Evolutionary conservation across 30 jellyfish, hydroid and myxozoan genomes (phyloP).

Genomic region (Mastigias papua): DNA sequence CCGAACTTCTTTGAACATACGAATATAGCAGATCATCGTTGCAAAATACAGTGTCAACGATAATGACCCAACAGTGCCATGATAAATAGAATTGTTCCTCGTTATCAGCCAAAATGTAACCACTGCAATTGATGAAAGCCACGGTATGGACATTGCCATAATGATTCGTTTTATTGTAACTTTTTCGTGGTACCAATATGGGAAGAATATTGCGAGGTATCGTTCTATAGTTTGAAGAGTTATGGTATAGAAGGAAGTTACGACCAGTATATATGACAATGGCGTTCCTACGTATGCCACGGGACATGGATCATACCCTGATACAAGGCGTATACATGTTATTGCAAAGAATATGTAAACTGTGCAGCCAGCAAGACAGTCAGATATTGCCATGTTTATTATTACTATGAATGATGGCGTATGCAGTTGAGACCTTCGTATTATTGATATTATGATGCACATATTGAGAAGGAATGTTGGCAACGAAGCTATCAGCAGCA

Average conservation of each 20-base stretch:
- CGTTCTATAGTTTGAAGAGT: slow-evolving; percentile 53
- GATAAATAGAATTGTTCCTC: slow-evolving; percentile 7
- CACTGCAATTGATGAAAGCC: slow-evolving; percentile 28
- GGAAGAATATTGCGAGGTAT: slow-evolving; percentile 58
- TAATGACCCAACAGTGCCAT: slow-evolving; percentile 47
- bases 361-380: slow-evolving; percentile 46
- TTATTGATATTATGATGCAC: slow-evolving; percentile 25
- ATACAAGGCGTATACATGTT: slow-evolving; percentile 17
- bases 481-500: background rate
- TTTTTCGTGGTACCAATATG: slow-evolving; percentile 70
- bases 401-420: slow-evolving; percentile 56
- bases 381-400: slow-evolving; percentile 53
- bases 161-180: slow-evolving; percentile 6
- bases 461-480: slow-evolving; percentile 37
- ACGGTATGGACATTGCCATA: slow-evolving; percentile 22
- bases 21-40: slow-evolving; percentile 14
- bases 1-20: slow-evolving; percentile 46
- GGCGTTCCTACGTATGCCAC: slow-evolving; percentile 63
- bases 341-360: slow-evolving; percentile 42
- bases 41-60: background rate
- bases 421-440: slow-evolving; percentile 33
- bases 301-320: slow-evolving; percentile 57
- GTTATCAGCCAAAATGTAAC: slow-evolving; percentile 40
- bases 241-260: slow-evolving; percentile 42
- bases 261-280: slow-evolving; percentile 43